Percentiles rank a stretch among this genome's conserved stretches.
Evolutionary conservation across 2,888 invertebrate genomes (phyloP).

Genomic region (Rhodophaea formosa): DNA sequence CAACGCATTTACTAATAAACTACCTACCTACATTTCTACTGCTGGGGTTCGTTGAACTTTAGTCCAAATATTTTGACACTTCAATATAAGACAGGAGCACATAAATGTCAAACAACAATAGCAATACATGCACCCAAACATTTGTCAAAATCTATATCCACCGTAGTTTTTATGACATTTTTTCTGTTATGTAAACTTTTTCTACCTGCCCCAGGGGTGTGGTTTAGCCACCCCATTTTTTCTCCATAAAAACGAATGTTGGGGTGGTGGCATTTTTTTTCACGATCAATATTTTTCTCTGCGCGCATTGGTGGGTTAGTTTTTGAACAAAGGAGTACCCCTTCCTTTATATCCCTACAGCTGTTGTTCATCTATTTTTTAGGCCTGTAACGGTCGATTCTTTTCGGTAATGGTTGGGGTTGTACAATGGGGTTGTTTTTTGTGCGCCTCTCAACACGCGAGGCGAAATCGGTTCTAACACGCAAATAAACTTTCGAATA

Average conservation of each 20-base stretch:
- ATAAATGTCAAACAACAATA: conserved; percentile 13
- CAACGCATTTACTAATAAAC: too few species aligned
- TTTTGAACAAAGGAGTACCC: conserved; percentile 57
- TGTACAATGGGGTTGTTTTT: conserved; percentile 67
- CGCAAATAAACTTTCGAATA: conserved; percentile 52
- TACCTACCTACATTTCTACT: not conserved
- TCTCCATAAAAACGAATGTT: conserved; percentile 50
- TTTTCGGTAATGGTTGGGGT: conserved; percentile 74
- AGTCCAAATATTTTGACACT: conserved; percentile 2
- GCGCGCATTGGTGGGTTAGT: conserved; percentile 58
- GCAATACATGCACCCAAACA: conserved; percentile 22
- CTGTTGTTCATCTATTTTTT: conserved; percentile 73
- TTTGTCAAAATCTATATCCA: conserved; percentile 29
- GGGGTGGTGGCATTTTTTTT: conserved; percentile 74
- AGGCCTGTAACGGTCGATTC: conserved; percentile 70
- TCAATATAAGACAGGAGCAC: not conserved
- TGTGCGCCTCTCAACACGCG: conserved; percentile 65
- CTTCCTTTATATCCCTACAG: conserved; percentile 59
- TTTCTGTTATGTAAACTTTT: conserved; percentile 48
- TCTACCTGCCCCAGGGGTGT: conserved; percentile 70
- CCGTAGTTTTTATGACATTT: conserved; percentile 41
- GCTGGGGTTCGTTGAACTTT: not conserved
- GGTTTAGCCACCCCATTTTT: conserved; percentile 69
- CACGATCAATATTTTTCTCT: conserved; percentile 71
- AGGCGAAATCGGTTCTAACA: conserved; percentile 63